These are phyloP conservation scores for Embidobia sp. DNA, from an alignment of 2,888 invertebrate genomes.

Conservation along the genomic window DNA sequence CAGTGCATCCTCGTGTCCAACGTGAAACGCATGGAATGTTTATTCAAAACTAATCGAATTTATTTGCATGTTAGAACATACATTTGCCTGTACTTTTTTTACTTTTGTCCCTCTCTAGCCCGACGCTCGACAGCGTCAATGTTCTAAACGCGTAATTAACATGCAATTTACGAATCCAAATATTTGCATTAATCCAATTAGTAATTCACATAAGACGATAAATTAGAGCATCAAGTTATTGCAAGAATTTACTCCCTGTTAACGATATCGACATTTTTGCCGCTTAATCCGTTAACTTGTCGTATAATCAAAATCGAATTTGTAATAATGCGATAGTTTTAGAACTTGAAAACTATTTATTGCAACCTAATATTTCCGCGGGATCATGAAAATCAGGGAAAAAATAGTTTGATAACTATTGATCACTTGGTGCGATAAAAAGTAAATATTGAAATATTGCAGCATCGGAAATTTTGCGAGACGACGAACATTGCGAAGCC, in stretches of 20 bases:
- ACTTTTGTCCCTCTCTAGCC: no score
- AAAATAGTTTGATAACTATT: constrained; percentile 11
- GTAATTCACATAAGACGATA: neutral
- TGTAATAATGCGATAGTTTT: constrained; percentile 19
- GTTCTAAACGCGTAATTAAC: constrained; percentile 16
- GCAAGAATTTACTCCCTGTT: no score
- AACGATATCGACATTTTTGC: no score
- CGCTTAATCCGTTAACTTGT: no score
- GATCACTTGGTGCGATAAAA: neutral
- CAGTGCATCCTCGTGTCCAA: constrained; percentile 41
- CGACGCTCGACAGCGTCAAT: constrained; percentile 8
- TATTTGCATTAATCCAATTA: neutral
- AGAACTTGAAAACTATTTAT: constrained; percentile 28
- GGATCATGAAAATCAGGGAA: constrained; percentile 6
- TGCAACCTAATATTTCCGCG: constrained; percentile 6
- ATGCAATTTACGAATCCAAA: constrained; percentile 1
- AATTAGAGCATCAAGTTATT: neutral
- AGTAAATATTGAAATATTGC: neutral
- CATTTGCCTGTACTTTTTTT: constrained; percentile 13
- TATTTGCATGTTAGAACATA: constrained; percentile 51
- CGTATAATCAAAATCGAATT: no score
- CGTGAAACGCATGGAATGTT: constrained; percentile 41
- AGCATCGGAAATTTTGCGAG: neutral
- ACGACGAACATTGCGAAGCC: no score
- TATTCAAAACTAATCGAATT: constrained; percentile 55